A percentile compares a stretch with the other conserved stretches of the same genome.
These are phyloP conservation scores for Epicauta chinensis DNA, from an alignment of 1,140 invertebrate species.

Conservation along the genomic window DNA sequence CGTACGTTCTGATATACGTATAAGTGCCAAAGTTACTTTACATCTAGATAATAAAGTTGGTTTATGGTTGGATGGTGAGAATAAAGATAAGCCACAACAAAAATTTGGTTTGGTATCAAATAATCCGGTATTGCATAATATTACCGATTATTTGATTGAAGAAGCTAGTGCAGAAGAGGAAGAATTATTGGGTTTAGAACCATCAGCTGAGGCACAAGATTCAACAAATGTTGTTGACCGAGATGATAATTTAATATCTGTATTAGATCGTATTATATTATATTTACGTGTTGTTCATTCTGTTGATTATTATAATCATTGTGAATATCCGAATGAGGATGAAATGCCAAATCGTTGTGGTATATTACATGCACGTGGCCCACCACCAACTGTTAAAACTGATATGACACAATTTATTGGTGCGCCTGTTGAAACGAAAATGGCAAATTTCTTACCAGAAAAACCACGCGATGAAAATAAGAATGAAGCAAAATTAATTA, in stretches of 20 bases:
- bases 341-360: constrained; percentile 99
- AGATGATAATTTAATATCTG: constrained; percentile 70
- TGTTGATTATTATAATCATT: constrained; percentile 98
- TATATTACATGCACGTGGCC: constrained; percentile 93
- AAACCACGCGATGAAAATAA: constrained; percentile 37
- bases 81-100: constrained; percentile 40
- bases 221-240: constrained; percentile 61
- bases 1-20: constrained; percentile 85
- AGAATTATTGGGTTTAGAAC: constrained; percentile 76
- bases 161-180: constrained; percentile 98
- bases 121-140: constrained; percentile 95
- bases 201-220: constrained; percentile 51
- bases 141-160: constrained; percentile 97
- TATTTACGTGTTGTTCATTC: constrained; percentile 97
- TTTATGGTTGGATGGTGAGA: constrained; percentile 64
- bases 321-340: constrained; percentile 98
- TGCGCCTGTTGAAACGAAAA: constrained; percentile 65
- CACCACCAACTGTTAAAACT: constrained; percentile 60
- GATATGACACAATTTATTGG: constrained; percentile 42
- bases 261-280: constrained; percentile 71
- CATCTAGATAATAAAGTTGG: constrained; percentile 81
- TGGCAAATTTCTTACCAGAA: constrained; percentile 78
- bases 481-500: constrained; percentile 40
- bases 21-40: constrained; percentile 92
- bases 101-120: constrained; percentile 78